Conservation (phyloP, 2,888 invertebrate species). For the Operophtera brumata region DNA sequence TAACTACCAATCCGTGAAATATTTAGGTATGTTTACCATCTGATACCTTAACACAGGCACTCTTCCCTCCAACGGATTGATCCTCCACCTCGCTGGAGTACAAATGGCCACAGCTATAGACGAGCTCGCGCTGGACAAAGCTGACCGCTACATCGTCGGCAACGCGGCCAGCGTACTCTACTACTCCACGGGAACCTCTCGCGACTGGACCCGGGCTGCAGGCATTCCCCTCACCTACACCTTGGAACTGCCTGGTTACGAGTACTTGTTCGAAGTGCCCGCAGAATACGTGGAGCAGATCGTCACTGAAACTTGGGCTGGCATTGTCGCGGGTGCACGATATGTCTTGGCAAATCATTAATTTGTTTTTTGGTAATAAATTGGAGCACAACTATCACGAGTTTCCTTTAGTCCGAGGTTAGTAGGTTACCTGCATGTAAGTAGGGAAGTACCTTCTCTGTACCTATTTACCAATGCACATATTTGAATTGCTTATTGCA, state of each 20-base stretch:
- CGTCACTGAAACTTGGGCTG: slow-evolving; percentile 83
- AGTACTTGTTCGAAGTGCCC: slow-evolving; percentile 79
- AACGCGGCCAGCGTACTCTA: slow-evolving; percentile 80
- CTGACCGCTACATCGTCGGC: slow-evolving; percentile 76
- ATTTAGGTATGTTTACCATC: too few species aligned
- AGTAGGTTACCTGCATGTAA: too few species aligned
- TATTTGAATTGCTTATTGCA: too few species aligned
- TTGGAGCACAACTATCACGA: too few species aligned
- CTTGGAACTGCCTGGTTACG: slow-evolving; percentile 84
- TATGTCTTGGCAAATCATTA: slow-evolving; percentile 45
- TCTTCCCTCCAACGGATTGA: slow-evolving; percentile 75
- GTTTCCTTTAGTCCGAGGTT: too few species aligned
- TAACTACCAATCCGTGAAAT: too few species aligned
- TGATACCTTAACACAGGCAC: slow-evolving; percentile 48
- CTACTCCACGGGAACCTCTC: slow-evolving; percentile 83
- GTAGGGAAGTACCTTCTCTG: too few species aligned
- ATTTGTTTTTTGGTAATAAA: not conserved
- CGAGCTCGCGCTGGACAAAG: slow-evolving; percentile 58
- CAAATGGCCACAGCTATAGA: slow-evolving; percentile 71
- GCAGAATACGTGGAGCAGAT: slow-evolving; percentile 77
- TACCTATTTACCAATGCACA: too few species aligned
- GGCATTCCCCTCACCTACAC: slow-evolving; percentile 83
- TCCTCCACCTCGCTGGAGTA: slow-evolving; percentile 66
- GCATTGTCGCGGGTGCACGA: slow-evolving; percentile 66
- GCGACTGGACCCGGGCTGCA: slow-evolving; percentile 83